Evolutionary conservation across 2,113 vertebrate genomes (phyloP).

Genomic region (Hymenochirus boettgeri): DNA sequence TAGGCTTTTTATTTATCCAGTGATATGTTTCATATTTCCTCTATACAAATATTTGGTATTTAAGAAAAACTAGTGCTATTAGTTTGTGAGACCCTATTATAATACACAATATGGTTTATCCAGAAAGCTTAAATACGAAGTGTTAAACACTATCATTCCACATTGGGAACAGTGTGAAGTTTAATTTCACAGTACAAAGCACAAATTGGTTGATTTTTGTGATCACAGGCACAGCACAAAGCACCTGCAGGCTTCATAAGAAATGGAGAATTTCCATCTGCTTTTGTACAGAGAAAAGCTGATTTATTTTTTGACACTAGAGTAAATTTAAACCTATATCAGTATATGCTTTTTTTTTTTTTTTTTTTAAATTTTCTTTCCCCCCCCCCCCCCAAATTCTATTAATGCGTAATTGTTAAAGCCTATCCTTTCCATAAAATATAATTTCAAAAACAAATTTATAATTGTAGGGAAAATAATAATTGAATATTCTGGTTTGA

Average conservation of each 20-base stretch:
- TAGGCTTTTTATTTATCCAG: too few species aligned
- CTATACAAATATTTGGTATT: conserved; percentile 1
- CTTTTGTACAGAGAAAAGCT: conserved; percentile 22
- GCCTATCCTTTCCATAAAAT: too few species aligned
- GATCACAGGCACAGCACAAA: conserved; percentile 17
- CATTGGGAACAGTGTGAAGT: conserved; percentile 12
- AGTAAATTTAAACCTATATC: conserved; percentile 19
- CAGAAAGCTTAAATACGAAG: conserved; percentile 15
- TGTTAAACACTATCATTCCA: conserved; percentile 25
- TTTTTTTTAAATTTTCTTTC: not conserved
- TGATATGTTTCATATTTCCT: too few species aligned
- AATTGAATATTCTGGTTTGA: too few species aligned
- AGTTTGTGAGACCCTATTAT: not conserved
- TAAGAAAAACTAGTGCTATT: not conserved
- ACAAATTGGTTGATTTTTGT: conserved; percentile 25
- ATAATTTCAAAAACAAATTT: too few species aligned
- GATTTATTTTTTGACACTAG: conserved; percentile 18
- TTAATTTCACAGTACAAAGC: conserved; percentile 35
- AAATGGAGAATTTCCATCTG: conserved; percentile 33
- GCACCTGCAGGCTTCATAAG: conserved; percentile 34
- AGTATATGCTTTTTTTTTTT: conserved; percentile 8
- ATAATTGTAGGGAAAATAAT: too few species aligned
- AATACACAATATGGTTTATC: conserved; percentile 15
- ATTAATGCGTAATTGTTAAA: too few species aligned
- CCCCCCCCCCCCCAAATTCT: not conserved